Evolutionary conservation across 2,888 invertebrate genomes (phyloP).

Genomic region (Tipula confusa): DNA sequence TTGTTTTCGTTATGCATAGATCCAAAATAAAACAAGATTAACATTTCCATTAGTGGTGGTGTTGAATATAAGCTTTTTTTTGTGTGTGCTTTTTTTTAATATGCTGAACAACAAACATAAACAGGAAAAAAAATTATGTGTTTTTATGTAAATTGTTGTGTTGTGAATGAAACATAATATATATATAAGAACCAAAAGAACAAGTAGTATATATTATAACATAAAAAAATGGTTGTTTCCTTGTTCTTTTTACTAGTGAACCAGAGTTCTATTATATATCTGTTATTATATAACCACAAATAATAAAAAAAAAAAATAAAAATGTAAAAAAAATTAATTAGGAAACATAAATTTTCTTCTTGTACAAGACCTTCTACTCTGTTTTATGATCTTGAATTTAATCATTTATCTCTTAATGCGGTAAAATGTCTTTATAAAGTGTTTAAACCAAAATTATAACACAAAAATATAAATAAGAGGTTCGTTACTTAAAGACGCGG

Average conservation of each 20-base stretch:
- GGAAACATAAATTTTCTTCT: conserved; percentile 1
- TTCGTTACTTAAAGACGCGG: neutral
- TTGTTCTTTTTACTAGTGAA: neutral
- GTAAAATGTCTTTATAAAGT: neutral
- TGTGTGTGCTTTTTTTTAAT: too few relatives aligned
- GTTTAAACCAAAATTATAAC: neutral
- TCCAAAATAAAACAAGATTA: neutral
- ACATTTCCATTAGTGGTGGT: neutral
- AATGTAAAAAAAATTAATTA: neutral
- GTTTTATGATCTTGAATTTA: neutral
- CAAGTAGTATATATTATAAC: conserved; percentile 6
- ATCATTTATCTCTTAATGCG: conserved; percentile 3
- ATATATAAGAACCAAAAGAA: conserved; percentile 6
- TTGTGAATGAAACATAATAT: conserved; percentile 3
- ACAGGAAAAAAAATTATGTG: conserved; percentile 21
- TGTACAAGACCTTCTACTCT: conserved; percentile 1
- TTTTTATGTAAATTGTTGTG: conserved; percentile 25
- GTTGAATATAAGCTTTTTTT: neutral
- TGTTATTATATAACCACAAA: neutral
- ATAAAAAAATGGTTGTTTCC: conserved; percentile 7
- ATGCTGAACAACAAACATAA: conserved; percentile 12
- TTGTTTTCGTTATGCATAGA: neutral
- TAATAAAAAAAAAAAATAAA: neutral
- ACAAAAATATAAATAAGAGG: neutral
- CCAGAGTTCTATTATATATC: neutral